Conservation (phyloP, 2,888 invertebrate genomes). For the Drosophila siamana region DNA sequence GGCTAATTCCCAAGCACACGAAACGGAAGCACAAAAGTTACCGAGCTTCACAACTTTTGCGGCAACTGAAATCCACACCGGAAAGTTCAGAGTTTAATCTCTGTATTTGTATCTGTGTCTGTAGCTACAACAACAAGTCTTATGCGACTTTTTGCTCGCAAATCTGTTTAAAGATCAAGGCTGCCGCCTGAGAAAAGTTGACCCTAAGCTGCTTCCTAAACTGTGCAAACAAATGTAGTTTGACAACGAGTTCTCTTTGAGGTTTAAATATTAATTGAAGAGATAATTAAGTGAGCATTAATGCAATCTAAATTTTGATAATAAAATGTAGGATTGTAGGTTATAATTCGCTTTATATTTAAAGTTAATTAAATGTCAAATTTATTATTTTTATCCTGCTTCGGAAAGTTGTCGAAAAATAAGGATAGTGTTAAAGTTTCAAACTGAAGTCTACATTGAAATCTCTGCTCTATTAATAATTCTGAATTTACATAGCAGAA, state of each 20-base stretch:
- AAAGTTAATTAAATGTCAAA: too few species aligned
- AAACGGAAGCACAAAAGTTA: conserved; percentile 31
- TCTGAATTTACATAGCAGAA: neutral
- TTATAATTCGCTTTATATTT: too few species aligned
- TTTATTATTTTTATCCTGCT: too few species aligned
- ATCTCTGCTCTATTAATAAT: neutral
- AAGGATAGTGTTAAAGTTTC: neutral
- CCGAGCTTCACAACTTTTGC: neutral
- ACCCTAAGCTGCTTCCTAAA: neutral
- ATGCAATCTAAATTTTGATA: too few species aligned
- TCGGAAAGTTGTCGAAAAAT: neutral
- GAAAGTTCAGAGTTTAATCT: conserved; percentile 12
- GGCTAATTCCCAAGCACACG: conserved; percentile 39
- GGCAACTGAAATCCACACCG: conserved; percentile 12
- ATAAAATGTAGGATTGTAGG: too few species aligned
- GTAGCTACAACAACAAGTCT: neutral
- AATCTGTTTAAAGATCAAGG: conserved; percentile 5
- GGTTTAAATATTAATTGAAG: too few species aligned
- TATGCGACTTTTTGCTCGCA: neutral
- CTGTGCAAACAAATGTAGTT: neutral
- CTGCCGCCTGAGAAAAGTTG: neutral
- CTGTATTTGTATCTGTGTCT: neutral
- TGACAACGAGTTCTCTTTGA: neutral
- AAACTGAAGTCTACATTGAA: neutral
- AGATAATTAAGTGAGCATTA: too few species aligned